Evolutionary conservation across 2,797 vertebrate genomes (phyloP).

Genomic region (Gymnopithys bicolor): DNA sequence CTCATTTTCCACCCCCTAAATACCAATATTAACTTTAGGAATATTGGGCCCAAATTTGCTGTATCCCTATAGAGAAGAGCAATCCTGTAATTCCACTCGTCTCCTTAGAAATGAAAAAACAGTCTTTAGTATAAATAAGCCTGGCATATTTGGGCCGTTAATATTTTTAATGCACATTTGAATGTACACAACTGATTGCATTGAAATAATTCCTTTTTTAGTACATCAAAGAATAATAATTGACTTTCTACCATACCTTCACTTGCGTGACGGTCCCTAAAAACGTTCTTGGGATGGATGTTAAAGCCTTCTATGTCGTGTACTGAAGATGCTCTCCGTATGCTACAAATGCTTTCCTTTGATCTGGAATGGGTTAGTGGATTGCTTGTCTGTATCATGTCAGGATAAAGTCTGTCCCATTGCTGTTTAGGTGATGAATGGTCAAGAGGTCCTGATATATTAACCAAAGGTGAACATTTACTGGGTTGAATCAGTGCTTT

Average conservation of each 20-base stretch:
- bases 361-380: conserved; percentile 90
- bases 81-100: background rate
- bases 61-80: background rate
- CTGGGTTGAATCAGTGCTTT: conserved; percentile 92
- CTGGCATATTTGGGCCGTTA: background rate
- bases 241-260: conserved; percentile 85
- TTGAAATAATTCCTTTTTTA: background rate
- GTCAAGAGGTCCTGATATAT: conserved; percentile 89
- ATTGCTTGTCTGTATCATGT: conserved; percentile 86
- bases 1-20: background rate
- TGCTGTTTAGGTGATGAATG: conserved; percentile 93
- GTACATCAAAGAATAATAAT: background rate
- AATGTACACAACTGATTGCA: background rate
- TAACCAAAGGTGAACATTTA: conserved; percentile 88
- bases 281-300: conserved; percentile 87
- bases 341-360: conserved; percentile 90
- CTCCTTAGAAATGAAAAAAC: background rate
- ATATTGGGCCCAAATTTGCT: background rate
- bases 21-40: background rate
- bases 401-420: conserved; percentile 89
- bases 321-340: conserved; percentile 94
- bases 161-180: background rate
- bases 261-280: conserved; percentile 89
- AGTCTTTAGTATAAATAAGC: background rate
- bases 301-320: conserved; percentile 95